Conservation (phyloP, 1,140 invertebrate species). For the Metopolophium dirhodum region DNA sequence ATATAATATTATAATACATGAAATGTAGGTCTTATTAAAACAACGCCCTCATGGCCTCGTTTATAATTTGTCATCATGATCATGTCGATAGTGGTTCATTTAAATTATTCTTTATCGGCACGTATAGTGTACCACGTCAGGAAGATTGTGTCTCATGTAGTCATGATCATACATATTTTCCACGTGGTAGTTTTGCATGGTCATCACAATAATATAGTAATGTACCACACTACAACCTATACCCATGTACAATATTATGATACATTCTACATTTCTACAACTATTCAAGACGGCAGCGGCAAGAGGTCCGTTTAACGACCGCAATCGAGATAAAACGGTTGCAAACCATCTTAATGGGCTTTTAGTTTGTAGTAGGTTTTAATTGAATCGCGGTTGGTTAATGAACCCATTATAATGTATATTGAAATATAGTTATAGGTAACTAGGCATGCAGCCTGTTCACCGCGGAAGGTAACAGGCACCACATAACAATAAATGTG, state of each 20-base stretch:
- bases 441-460: not conserved
- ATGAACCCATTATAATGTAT: conserved; percentile 10
- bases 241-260: not conserved
- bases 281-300: not conserved
- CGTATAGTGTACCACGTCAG: not conserved
- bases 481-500: not conserved
- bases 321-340: not conserved
- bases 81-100: not conserved
- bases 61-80: conserved; percentile 10
- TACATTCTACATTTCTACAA: not conserved
- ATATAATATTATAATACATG: not conserved
- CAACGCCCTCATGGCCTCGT: not conserved
- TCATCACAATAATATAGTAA: not conserved
- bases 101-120: conserved; percentile 8
- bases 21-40: conserved; percentile 17
- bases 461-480: not conserved
- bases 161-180: not conserved
- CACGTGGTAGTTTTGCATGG: not conserved
- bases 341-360: not conserved
- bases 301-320: not conserved
- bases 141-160: not conserved
- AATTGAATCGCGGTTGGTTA: conserved; percentile 25
- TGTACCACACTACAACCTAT: not conserved
- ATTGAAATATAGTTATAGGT: not conserved
- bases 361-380: not conserved